Evolutionary conservation across 2,888 invertebrate species (phyloP), one percentile per base, ranked within the genome.

Genomic region (Himalopsyche japonica): DNA sequence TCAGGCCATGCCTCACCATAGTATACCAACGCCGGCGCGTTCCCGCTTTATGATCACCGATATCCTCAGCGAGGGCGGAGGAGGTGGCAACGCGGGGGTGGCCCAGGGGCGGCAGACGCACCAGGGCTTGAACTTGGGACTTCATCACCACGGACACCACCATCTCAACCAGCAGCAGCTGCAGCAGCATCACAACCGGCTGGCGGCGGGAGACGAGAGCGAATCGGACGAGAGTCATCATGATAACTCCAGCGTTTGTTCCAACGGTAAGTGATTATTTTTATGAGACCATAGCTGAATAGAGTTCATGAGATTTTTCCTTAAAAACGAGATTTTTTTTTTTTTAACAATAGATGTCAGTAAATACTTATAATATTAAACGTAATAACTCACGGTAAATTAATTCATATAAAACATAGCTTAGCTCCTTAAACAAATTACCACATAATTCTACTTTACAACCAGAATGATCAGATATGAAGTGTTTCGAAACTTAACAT

Each of bases 31-130:
- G 91, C 94, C 95, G 87, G 94, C 95, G 80, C 93, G 96, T 88
- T 96, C 97, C 86, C 92, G 97, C 87, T 97, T 97, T 92, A 97
- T 97, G 96, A 97, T 97, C 92, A 97, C 96, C 88, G 97, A 97
- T 90, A 97, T 97, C 89, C 93, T 97, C 88, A 94, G 94, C 81
- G 94, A 94, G 80, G 93, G 92, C 82, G 91, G 90, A 18, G 91
- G 90, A 87, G 89, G 94, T 91, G 89, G 93, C 92, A 79, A 92
- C 93, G 85, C 93, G 93, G 78, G 79, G 30, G 78, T 79, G 18
- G 47, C 64, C 30, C 80, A 80, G 47, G 78, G 79, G 49, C 30
- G 93, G 89, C 92, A 93, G 90, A 92, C 93, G 88, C 92, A 93
- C 88, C 90, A 93, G 88, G 93, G 93, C 88, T 89, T 89, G 89